A percentile compares a stretch with the other conserved stretches of the same genome.
phyloP scores from a whole-genome alignment of 2,113 vertebrate genomes.

The Trematomus loennbergii region DNA sequence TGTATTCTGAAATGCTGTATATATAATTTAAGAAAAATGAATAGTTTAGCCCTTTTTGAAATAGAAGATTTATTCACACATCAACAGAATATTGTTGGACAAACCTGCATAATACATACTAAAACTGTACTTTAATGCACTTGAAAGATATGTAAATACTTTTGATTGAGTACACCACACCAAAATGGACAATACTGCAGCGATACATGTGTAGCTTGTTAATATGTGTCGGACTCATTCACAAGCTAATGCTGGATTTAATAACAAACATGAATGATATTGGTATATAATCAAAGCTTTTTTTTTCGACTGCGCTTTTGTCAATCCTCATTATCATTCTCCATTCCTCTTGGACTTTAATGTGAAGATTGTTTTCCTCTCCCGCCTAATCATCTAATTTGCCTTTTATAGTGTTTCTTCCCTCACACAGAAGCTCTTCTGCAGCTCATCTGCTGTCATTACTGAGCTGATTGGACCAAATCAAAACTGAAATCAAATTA shows the following conservation, averaged over 20 bases:
- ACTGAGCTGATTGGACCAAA: conserved; percentile 66
- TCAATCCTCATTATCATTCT: conserved; percentile 66
- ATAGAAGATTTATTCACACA: not conserved
- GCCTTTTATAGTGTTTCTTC: conserved; percentile 62
- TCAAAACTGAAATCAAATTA: conserved; percentile 81
- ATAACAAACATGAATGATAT: conserved; percentile 45
- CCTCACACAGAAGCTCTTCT: conserved; percentile 37
- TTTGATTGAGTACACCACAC: not conserved
- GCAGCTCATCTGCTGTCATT: conserved; percentile 51
- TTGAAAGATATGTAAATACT: not conserved
- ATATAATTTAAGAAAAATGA: not conserved
- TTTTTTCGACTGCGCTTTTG: conserved; percentile 32
- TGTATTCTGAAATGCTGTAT: conserved; percentile 16
- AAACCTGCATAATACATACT: conserved; percentile 12
- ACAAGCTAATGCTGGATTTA: conserved; percentile 33
- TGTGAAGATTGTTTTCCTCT: conserved; percentile 68
- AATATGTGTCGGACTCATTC: conserved; percentile 26
- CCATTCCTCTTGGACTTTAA: conserved; percentile 65
- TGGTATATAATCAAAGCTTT: conserved; percentile 44
- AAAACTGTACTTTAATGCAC: conserved; percentile 21
- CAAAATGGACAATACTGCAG: not conserved
- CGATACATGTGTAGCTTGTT: not conserved
- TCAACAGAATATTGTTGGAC: not conserved
- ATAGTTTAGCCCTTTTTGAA: not conserved
- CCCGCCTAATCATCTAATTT: conserved; percentile 68